phyloP scores from a whole-genome alignment of 2,797 vertebrate species.

The Danio kyathit region DNA sequence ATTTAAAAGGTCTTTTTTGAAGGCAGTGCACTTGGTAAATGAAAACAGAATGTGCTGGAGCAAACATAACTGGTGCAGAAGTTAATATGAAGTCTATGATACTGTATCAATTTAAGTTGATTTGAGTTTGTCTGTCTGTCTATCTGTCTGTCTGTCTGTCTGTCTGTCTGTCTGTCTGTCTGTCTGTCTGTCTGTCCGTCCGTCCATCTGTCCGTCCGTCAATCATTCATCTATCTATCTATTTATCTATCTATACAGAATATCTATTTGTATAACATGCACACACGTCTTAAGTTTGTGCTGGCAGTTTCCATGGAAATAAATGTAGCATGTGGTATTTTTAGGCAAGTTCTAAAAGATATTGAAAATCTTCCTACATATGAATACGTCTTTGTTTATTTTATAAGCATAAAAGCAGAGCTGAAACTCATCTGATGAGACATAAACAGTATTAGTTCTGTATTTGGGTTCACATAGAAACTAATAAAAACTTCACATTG shows the following conservation, averaged over 20 bases:
- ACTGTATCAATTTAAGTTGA: too few relatives aligned
- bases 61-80: background rate
- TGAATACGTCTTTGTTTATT: background rate
- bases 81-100: background rate
- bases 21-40: background rate
- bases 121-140: too few relatives aligned
- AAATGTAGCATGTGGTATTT: constrained; percentile 22
- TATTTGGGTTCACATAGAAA: background rate
- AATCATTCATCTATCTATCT: too few relatives aligned
- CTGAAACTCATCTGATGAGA: background rate
- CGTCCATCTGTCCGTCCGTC: too few relatives aligned
- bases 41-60: background rate
- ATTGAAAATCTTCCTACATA: background rate
- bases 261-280: too few relatives aligned
- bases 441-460: background rate
- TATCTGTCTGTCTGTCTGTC: too few relatives aligned
- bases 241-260: too few relatives aligned
- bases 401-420: background rate
- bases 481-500: background rate
- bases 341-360: constrained; percentile 3
- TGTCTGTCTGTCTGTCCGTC: too few relatives aligned
- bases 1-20: background rate
- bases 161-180: too few relatives aligned
- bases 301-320: constrained; percentile 36
- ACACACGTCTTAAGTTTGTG: background rate